phyloP scores from a whole-genome alignment of 2,113 vertebrate genomes.

The Solenodon paradoxus region DNA sequence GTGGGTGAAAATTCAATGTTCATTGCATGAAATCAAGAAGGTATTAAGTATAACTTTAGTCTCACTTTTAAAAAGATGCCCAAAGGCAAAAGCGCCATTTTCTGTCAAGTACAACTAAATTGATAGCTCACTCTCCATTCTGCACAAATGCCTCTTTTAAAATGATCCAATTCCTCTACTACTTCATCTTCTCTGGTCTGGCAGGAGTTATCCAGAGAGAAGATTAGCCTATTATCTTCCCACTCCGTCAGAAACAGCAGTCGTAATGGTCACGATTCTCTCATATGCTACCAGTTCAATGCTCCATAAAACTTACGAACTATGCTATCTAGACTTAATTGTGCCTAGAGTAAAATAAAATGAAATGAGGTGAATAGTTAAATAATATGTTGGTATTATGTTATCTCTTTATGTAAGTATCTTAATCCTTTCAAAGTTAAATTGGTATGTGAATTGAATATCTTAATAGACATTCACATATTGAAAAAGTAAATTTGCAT shows the following conservation, averaged over 20 bases:
- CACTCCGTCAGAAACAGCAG: slow-evolving; percentile 32
- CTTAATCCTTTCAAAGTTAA: slow-evolving; percentile 5
- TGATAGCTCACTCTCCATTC: slow-evolving; percentile 47
- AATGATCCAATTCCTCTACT: slow-evolving; percentile 56
- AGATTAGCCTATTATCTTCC: slow-evolving; percentile 62
- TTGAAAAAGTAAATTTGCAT: neutral
- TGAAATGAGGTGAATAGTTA: slow-evolving; percentile 53
- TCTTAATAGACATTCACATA: neutral
- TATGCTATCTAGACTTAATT: slow-evolving; percentile 55
- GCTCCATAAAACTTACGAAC: slow-evolving; percentile 58
- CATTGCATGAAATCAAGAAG: slow-evolving; percentile 31
- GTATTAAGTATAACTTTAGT: slow-evolving; percentile 56
- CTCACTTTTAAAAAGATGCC: slow-evolving; percentile 51
- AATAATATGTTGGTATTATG: slow-evolving; percentile 12
- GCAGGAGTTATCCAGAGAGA: slow-evolving; percentile 49
- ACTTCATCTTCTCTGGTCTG: slow-evolving; percentile 48
- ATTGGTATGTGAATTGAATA: neutral
- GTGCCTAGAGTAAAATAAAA: slow-evolving; percentile 54
- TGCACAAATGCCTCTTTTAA: slow-evolving; percentile 58
- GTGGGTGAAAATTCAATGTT: neutral
- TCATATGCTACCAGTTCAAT: slow-evolving; percentile 41
- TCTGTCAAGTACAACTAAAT: slow-evolving; percentile 52
- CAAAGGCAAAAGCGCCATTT: slow-evolving; percentile 67
- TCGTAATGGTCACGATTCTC: neutral
- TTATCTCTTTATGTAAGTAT: neutral